Evolutionary conservation across 1,140 invertebrate species (phyloP).

Genomic region (Drosophila grimshawi): DNA sequence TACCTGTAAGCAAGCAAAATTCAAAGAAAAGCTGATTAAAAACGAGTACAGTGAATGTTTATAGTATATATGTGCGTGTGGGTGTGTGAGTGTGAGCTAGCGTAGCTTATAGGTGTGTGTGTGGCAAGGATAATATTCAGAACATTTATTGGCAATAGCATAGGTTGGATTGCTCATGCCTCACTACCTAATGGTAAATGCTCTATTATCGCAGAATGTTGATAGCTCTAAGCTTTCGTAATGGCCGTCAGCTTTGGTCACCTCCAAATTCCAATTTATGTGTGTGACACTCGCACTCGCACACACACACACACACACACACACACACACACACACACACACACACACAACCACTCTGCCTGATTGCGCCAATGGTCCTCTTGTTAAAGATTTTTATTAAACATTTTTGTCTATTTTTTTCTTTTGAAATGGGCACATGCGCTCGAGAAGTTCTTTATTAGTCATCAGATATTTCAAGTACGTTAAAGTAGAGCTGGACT

Average conservation of each 20-base stretch:
- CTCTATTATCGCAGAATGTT: conserved; percentile 53
- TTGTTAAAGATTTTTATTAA: conserved; percentile 10
- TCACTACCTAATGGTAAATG: conserved; percentile 70
- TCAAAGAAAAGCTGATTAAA: conserved; percentile 77
- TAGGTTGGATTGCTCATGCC: conserved; percentile 58
- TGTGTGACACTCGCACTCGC: background rate
- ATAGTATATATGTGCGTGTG: background rate
- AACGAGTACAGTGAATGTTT: conserved; percentile 31
- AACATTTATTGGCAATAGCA: conserved; percentile 72
- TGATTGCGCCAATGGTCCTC: conserved; percentile 3
- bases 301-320: background rate
- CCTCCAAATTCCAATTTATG: conserved; percentile 27
- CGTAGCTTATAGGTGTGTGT: background rate
- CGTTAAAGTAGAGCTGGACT: no score
- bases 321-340: conserved; percentile 4
- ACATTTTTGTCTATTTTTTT: background rate
- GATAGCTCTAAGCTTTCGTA: conserved; percentile 42
- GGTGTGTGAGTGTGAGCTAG: background rate
- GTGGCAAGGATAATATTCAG: conserved; percentile 57
- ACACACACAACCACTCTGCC: background rate
- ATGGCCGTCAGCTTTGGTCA: conserved; percentile 1
- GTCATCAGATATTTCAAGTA: no score
- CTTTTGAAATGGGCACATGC: background rate
- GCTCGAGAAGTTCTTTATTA: no score
- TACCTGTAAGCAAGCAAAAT: conserved; percentile 75